Percentiles rank a stretch among this genome's conserved stretches.
Evolutionary conservation across 2,888 invertebrate species (phyloP).

Genomic region (Thera britannica): DNA sequence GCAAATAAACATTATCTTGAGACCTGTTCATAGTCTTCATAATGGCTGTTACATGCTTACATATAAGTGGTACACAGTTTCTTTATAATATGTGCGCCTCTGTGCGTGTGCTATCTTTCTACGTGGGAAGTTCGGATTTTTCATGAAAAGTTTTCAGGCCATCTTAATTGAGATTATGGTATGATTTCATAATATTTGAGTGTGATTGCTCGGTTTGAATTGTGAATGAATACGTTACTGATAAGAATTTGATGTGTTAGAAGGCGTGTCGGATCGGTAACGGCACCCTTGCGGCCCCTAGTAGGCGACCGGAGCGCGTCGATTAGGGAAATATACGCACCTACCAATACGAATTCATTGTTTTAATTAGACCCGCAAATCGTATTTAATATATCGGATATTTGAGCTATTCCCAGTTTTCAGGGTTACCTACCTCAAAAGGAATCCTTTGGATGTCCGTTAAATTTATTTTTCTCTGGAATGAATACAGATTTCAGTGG

Average conservation of each 20-base stretch:
- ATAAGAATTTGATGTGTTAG: constrained; percentile 43
- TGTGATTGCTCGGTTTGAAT: constrained; percentile 8
- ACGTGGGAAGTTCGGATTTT: constrained; percentile 60
- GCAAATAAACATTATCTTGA: constrained; percentile 53
- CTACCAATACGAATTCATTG: constrained; percentile 57
- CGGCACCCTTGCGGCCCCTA: constrained; percentile 78
- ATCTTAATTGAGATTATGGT: constrained; percentile 28
- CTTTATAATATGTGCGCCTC: constrained; percentile 45
- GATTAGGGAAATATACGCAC: constrained; percentile 71
- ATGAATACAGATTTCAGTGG: no score
- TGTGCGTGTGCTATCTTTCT: constrained; percentile 49
- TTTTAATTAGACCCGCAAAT: constrained; percentile 48
- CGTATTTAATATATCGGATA: background rate
- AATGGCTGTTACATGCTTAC: constrained; percentile 54
- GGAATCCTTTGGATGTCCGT: no score
- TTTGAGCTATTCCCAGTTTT: background rate
- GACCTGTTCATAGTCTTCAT: constrained; percentile 53
- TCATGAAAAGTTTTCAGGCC: constrained; percentile 59
- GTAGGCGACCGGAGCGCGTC: constrained; percentile 64
- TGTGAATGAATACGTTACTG: constrained; percentile 28
- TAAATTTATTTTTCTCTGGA: no score
- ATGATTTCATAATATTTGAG: constrained; percentile 23
- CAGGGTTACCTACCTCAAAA: no score
- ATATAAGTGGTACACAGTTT: constrained; percentile 40
- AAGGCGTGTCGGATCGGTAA: constrained; percentile 68